These are phyloP conservation scores for Stegostoma tigrinum DNA, from an alignment of 2,113 vertebrate species.

Conservation along the genomic window DNA sequence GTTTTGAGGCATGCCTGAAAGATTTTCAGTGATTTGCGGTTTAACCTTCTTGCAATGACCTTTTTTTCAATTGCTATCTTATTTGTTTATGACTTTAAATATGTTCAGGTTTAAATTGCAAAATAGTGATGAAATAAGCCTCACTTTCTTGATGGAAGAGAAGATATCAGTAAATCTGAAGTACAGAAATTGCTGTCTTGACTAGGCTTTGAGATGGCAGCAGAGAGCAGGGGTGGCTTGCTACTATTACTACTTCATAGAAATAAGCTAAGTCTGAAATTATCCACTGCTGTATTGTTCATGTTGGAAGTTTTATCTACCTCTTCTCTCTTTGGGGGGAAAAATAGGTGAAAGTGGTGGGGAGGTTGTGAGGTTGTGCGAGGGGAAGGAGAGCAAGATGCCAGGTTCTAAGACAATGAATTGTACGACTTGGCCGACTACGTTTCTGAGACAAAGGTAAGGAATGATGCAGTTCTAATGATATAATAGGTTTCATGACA, in stretches of 20 bases:
- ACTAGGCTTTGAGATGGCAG: background rate
- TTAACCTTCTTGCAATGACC: conserved; percentile 18
- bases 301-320: background rate
- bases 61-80: background rate
- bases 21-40: background rate
- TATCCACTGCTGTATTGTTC: background rate
- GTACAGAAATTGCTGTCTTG: background rate
- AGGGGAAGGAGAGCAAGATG: too few species aligned
- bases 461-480: background rate
- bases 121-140: background rate
- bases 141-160: background rate
- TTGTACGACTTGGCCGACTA: background rate
- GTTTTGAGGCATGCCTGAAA: background rate
- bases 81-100: conserved; percentile 11
- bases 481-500: background rate
- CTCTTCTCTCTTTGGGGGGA: background rate
- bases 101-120: background rate
- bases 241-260: background rate
- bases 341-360: too few species aligned
- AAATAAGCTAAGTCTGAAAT: background rate
- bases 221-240: background rate
- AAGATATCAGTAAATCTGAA: background rate
- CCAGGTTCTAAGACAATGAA: background rate
- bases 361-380: too few species aligned
- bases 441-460: background rate